phyloP scores from a whole-genome alignment of 2,113 vertebrate genomes.

The Gobiocypris rarus region DNA sequence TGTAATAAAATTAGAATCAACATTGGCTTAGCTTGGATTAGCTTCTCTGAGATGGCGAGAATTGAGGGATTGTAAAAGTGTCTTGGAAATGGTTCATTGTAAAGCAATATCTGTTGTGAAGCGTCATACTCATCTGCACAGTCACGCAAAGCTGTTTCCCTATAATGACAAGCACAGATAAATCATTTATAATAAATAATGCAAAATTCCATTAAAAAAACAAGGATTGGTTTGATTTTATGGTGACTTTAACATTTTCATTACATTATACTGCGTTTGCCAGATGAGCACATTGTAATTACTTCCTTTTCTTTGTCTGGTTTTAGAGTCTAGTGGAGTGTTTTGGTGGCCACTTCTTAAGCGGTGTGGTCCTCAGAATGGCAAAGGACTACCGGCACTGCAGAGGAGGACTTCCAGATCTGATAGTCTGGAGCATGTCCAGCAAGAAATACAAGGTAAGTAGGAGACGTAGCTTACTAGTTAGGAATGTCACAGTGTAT shows the following conservation, averaged over 20 bases:
- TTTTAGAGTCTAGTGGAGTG: conserved; percentile 85
- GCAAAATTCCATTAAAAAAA: no score
- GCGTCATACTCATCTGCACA: no score
- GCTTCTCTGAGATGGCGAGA: no score
- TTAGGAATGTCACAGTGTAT: not conserved
- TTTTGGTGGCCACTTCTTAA: conserved; percentile 86
- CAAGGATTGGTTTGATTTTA: no score
- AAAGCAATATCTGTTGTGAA: no score
- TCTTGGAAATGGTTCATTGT: no score
- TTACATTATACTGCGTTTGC: not conserved
- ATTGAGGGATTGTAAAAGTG: no score
- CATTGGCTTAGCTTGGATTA: no score
- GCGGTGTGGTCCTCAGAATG: conserved; percentile 82
- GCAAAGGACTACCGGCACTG: conserved; percentile 88
- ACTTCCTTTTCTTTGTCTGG: not conserved
- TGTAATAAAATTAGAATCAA: no score
- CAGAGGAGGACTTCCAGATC: conserved; percentile 89
- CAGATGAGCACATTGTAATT: not conserved
- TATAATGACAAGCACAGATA: no score
- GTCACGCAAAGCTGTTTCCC: no score
- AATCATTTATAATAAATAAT: no score
- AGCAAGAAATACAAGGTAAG: conserved; percentile 82
- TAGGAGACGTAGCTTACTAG: not conserved
- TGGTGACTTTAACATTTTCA: not conserved
- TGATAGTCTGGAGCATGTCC: conserved; percentile 88